Base-by-base conservation (phyloP, 2,888 invertebrate species). In the Boloria selene region DNA sequence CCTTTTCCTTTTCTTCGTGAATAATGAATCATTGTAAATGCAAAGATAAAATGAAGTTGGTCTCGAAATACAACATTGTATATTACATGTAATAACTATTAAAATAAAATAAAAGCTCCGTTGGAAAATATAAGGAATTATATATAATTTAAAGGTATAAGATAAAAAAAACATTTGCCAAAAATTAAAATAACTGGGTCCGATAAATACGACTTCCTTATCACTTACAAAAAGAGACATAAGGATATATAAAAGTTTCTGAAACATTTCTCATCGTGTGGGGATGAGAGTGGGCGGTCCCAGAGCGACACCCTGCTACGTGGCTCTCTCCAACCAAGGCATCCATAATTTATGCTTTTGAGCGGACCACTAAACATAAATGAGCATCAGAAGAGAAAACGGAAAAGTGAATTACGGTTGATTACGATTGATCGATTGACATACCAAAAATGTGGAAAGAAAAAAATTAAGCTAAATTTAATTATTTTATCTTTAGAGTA, bases 151-250 rank as follows among this genome's bases (percentile, higher is more conserved):
- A 22, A 2, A 1, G 22, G 5, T n/a, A 14, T 53, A 38, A 26
- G 26, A 31, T 53, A 38, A 59, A 3, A 59, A 59, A 31, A 18
- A 22, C 44, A 45, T 49, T 59, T 49, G 17, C 31, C 31, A 49
- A 49, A 14, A 59, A 47, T 13, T 59, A 72, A 67, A 75, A 74
- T 75, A 76, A 78, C 81, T 75, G 80, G 81, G 82, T 84, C 85
- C 88, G 88, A 88, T 90, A 90, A 90, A 88, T 87, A 89, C 87
- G 86, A 89, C 88, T 90, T 90, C 88, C 91, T 90, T 90, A 88
- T 87, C 88, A 81, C 83, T 83, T 83, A 81, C 88, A 88, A 90
- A 89, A 90, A 86, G 84, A 85, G 86, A 81, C 85, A 84, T 77
- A 80, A 84, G 86, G 84, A 87, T 85, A 87, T 85, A 87, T 85